A percentile compares a stretch with the other conserved stretches of the same genome.
Conservation (phyloP, 1,140 invertebrate genomes). For the Leguminivora glycinivorella region DNA sequence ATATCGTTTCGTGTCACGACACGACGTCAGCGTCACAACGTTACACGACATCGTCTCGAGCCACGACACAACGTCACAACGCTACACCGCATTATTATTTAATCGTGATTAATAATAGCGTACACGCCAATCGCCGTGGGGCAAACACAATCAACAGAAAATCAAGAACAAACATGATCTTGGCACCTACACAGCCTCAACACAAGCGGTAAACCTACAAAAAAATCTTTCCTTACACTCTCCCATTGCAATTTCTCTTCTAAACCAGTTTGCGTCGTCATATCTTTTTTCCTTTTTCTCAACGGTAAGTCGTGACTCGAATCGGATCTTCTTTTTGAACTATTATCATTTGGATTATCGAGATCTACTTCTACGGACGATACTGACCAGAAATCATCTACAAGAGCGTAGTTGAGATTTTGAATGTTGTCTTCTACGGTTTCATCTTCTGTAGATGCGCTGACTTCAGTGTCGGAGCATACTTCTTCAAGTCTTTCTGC, state of each 20-base stretch:
- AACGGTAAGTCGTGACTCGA: not conserved
- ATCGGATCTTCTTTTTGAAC: not conserved
- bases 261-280: not conserved
- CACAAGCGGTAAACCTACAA: not conserved
- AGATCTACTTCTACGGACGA: not conserved
- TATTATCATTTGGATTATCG: not conserved
- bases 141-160: too few species aligned
- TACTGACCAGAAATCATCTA: not conserved
- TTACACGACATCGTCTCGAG: too few species aligned
- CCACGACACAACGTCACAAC: too few species aligned
- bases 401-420: not conserved
- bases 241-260: not conserved
- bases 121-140: too few species aligned
- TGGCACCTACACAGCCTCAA: not conserved
- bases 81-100: too few species aligned
- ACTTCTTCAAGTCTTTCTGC: not conserved
- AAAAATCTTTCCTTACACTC: not conserved
- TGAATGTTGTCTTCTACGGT: not conserved
- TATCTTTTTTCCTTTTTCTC: not conserved
- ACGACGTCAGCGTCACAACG: too few species aligned
- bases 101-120: too few species aligned
- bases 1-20: too few species aligned
- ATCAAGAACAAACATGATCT: not conserved
- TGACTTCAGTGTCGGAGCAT: not conserved
- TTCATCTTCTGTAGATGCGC: not conserved